phyloP scores from a whole-genome alignment of 2,888 invertebrate genomes.

The Brachypalpus laphriformis region DNA sequence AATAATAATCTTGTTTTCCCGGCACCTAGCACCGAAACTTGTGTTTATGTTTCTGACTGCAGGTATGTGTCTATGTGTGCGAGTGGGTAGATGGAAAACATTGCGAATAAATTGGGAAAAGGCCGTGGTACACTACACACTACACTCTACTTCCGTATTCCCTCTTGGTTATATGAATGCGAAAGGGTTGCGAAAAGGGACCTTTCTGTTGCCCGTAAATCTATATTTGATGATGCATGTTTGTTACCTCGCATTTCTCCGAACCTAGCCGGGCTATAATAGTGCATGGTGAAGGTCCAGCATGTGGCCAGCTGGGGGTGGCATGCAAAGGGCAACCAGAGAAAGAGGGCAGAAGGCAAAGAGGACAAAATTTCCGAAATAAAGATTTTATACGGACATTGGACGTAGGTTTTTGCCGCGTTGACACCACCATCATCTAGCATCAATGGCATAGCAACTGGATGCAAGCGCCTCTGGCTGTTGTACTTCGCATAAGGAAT shows the following conservation, averaged over 20 bases:
- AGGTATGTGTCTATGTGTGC: constrained; percentile 41
- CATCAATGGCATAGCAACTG: constrained; percentile 68
- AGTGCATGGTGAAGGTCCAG: constrained; percentile 62
- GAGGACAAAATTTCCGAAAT: constrained; percentile 63
- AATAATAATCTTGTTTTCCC: constrained; percentile 74
- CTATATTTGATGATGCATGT: constrained; percentile 75
- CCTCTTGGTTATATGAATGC: constrained; percentile 72
- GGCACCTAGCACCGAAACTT: constrained; percentile 71
- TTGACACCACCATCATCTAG: constrained; percentile 71
- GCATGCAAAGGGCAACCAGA: not conserved
- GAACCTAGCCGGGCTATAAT: constrained; percentile 36
- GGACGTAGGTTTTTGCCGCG: constrained; percentile 70
- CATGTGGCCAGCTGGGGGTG: constrained; percentile 26
- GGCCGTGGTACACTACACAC: constrained; percentile 57
- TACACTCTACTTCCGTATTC: constrained; percentile 68
- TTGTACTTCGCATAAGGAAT: constrained; percentile 67
- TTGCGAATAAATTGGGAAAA: constrained; percentile 73
- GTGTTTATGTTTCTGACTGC: constrained; percentile 70
- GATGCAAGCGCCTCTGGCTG: constrained; percentile 64
- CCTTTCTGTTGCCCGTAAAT: constrained; percentile 73
- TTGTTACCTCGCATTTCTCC: constrained; percentile 69
- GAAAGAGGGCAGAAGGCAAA: constrained; percentile 32
- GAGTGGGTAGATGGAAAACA: constrained; percentile 56
- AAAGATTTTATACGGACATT: constrained; percentile 70
- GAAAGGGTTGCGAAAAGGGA: constrained; percentile 72